Percentiles rank a stretch among this genome's conserved stretches.
Evolutionary conservation across 2,888 invertebrate species (phyloP).

Genomic region (Cryptocephalus moraei): DNA sequence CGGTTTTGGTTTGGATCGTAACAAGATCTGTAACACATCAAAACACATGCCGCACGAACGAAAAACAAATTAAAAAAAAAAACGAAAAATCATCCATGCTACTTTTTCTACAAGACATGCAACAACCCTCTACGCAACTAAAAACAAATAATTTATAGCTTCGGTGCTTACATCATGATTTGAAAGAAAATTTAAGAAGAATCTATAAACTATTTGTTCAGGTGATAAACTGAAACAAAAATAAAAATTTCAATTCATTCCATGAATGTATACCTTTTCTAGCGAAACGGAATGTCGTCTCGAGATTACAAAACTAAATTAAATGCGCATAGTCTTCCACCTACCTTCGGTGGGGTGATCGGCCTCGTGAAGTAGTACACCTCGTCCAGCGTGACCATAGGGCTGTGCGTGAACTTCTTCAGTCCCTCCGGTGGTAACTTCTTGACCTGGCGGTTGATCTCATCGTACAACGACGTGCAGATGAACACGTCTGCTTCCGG

Average conservation of each 20-base stretch:
- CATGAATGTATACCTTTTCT: conserved; percentile 10
- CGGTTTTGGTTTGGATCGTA: not conserved
- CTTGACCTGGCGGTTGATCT: conserved; percentile 68
- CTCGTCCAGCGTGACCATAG: conserved; percentile 88
- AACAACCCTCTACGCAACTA: no score
- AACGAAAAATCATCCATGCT: conserved; percentile 5
- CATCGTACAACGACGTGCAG: conserved; percentile 87
- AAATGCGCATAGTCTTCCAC: conserved; percentile 7
- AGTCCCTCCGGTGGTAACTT: conserved; percentile 60
- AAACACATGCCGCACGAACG: conserved; percentile 10
- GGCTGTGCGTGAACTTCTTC: conserved; percentile 71
- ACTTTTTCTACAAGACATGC: not conserved
- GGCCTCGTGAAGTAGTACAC: conserved; percentile 68
- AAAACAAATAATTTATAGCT: no score
- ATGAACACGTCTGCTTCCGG: conserved; percentile 86
- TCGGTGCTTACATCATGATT: no score
- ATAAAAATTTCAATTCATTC: conserved; percentile 7
- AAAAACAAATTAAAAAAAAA: not conserved
- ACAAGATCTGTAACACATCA: conserved; percentile 9
- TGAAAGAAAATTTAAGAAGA: no score
- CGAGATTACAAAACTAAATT: no score
- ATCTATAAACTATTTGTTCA: no score
- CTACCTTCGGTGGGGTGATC: conserved; percentile 53
- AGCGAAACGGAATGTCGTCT: conserved; percentile 3
- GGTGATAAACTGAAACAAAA: not conserved